These are phyloP conservation scores for Aythya baeri DNA, from an alignment of 2,113 vertebrate species.

Conservation along the genomic window DNA sequence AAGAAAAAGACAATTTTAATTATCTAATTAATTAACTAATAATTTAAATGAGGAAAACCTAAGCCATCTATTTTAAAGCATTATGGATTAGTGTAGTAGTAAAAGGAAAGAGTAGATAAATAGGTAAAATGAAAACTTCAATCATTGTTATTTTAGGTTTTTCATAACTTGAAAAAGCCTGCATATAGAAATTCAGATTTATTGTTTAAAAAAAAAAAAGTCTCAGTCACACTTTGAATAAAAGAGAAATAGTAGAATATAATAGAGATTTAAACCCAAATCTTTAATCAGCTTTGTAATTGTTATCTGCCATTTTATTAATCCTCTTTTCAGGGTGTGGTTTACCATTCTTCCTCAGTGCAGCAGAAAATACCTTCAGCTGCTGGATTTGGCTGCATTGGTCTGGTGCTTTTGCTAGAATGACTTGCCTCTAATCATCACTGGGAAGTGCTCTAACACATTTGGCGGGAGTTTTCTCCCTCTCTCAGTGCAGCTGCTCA, in stretches of 20 bases:
- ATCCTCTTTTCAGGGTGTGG: background rate
- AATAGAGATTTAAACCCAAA: background rate
- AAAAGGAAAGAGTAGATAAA: background rate
- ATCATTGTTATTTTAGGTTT: background rate
- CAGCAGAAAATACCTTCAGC: background rate
- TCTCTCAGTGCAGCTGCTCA: constrained; percentile 1
- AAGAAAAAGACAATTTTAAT: background rate
- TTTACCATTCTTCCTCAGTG: background rate
- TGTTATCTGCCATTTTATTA: background rate
- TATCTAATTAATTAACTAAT: background rate
- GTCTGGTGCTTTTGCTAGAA: background rate
- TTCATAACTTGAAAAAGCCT: background rate
- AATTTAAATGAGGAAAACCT: background rate
- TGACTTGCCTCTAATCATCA: background rate
- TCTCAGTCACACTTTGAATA: background rate
- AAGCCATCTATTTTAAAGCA: background rate
- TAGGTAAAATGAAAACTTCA: background rate
- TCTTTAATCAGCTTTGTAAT: background rate
- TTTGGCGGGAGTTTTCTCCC: background rate
- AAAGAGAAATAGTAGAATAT: background rate
- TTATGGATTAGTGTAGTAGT: background rate
- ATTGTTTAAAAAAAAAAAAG: background rate
- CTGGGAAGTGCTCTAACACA: background rate
- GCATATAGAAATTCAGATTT: background rate
- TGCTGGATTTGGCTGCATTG: background rate